phyloP scores from a whole-genome alignment of 2,888 invertebrate species.

The Cerceris rybyensis region DNA sequence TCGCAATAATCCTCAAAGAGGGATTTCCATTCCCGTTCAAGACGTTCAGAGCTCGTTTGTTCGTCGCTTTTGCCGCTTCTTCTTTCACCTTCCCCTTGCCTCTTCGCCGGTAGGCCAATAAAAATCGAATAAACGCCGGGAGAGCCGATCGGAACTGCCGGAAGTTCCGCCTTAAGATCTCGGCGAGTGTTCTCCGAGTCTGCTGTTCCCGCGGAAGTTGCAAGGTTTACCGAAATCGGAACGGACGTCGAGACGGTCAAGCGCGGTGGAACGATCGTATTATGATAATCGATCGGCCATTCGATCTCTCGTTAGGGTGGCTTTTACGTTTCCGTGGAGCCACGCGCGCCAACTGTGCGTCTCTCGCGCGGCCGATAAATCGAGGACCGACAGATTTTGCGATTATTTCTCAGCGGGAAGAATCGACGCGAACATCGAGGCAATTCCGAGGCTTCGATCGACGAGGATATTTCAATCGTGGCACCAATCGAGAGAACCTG shows the following conservation, averaged over 20 bases:
- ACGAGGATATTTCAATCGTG: neutral
- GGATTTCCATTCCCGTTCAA: conserved; percentile 1
- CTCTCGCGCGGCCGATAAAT: no score
- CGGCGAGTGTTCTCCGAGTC: conserved; percentile 15
- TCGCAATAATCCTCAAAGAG: conserved; percentile 36
- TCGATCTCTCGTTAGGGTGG: conserved; percentile 48
- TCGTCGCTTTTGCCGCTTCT: neutral
- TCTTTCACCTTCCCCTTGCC: conserved; percentile 1
- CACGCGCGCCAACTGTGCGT: neutral
- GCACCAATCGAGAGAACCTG: neutral
- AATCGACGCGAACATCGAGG: neutral
- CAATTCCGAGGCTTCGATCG: neutral
- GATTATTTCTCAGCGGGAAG: no score
- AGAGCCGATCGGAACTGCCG: conserved; percentile 2
- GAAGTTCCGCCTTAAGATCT: conserved; percentile 43
- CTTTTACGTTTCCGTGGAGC: conserved; percentile 20
- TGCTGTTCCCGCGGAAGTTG: conserved; percentile 19
- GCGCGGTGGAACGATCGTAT: conserved; percentile 69
- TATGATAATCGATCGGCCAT: conserved; percentile 70
- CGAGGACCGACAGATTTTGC: no score
- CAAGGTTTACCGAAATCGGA: conserved; percentile 31
- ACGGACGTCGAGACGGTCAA: conserved; percentile 31
- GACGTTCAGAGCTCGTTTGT: neutral
- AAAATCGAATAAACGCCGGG: conserved; percentile 40
- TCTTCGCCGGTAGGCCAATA: conserved; percentile 32